Evolutionary conservation across 2,888 invertebrate genomes (phyloP), one percentile per base, ranked within the genome.

Genomic region (Amiota minor): DNA sequence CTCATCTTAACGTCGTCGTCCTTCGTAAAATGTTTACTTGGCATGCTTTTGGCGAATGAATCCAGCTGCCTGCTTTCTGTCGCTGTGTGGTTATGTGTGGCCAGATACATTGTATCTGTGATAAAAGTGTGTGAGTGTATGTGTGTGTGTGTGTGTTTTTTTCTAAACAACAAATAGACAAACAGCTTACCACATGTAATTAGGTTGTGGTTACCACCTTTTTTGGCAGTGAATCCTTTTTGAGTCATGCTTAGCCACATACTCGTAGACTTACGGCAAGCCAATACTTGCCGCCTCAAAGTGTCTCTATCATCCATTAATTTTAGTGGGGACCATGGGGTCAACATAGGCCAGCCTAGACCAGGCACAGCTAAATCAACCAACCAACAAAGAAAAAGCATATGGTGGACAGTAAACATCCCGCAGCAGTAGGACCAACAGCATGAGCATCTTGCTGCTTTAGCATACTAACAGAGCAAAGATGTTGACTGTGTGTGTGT

Each of bases 201-300:
- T 86, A 86, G 86, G 86, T 85, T 86, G 86, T 74, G 86, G 86
- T 76, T 80, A 77, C 77, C 78, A 75, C 78, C 84, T 83, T 82
- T 82, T 82, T 83, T 86, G 84, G 84, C 80, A 85, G 83, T 83
- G 86, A 84, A 84, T 83, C 77, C 79, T 78, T 81, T 79, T 75
- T 74, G 16, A 67, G 45, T 35, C 35, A 35, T 35, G 35, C 55
- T 45, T 47, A 69, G 49, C 61, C 47, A 35, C 6, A 35, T 6
- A 35, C 35, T 35, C 35, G 35, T 35, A 53, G 35, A 62, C 12
- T 6, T 50, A 61, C 35, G 47, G 18, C 20, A 59, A 18, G 65
- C 47, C 65, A 47, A 47, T 16, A 3, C 65, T 23, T 35, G 65
- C 47, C 10, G 49, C 53, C 53, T 14, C 10, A n/a, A 53, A 2